Base-by-base conservation (phyloP, 2,797 vertebrate species). In the Allobates femoralis region DNA sequence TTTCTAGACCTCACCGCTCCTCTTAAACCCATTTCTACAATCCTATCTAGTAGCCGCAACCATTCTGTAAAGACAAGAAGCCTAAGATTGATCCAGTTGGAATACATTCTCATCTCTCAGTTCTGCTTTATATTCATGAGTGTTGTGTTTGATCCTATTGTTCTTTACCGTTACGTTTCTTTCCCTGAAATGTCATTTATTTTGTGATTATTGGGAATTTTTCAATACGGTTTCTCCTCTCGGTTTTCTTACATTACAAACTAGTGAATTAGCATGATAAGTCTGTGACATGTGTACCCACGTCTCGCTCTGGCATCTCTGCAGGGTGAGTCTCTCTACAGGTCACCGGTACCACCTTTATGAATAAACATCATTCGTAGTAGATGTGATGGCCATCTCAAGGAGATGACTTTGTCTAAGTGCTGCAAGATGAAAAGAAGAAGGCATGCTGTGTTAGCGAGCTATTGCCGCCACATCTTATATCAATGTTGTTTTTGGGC, bases 251-350 rank as follows among this genome's bases (percentile, higher is more conserved):
- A 73, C 34, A 73, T 73, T 73, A 73, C 34, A 41, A 73, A 23
- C 69, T 73, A n/a, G 21, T n/a, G 37, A 12, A 73, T 73, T 46
- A 41, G 69, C 69, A 46, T 74, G 71, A 74, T 74, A 14, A 7
- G 21, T 46, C 71, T 50, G 10, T 10, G n/a, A 26, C n/a, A 3
- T 16, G n/a, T 74, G 37, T 50, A 26, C 21, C 41, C 7, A 41
- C 71, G 0, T 50, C 3, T 74, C n/a, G 37, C 3, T 5, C 16
- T 26, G 34, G 41, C 41, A 46, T 50, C 41, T 50, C 71, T 26
- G 41, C 41, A 6, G 37, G 41, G 23, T 50, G 71, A 74, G 23
- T 14, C 21, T 41, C 34, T n/a, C 37, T 46, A n/a, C 67, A n/a
- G 67, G 21, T 50, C 71, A 15, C 41, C 0, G 37, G 23, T 46